phyloP scores from a whole-genome alignment of 2,888 invertebrate species.

The Pseudolycoriella hygida region DNA sequence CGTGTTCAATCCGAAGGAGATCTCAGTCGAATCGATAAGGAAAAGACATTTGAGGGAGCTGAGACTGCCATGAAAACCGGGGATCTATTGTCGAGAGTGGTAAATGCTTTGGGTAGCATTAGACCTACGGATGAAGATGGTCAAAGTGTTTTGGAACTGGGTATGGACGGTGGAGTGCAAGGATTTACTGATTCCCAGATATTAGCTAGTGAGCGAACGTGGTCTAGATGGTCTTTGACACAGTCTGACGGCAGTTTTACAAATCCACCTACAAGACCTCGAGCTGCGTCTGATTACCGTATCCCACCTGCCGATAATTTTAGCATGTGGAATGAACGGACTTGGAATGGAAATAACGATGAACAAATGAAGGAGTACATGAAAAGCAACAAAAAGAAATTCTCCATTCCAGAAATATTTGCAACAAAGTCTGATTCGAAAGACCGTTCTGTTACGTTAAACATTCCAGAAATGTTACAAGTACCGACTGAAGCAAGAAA shows the following conservation, averaged over 20 bases:
- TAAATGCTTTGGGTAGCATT: constrained; percentile 53
- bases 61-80: constrained; percentile 56
- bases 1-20: constrained; percentile 65
- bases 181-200: constrained; percentile 60
- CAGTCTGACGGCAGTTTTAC: constrained; percentile 30
- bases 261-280: constrained; percentile 29
- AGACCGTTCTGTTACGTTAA: not conserved
- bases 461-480: constrained; percentile 14
- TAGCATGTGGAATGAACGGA: constrained; percentile 23
- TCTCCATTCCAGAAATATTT: constrained; percentile 2
- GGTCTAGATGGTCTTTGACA: constrained; percentile 32
- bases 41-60: constrained; percentile 44
- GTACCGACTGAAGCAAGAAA: constrained; percentile 9
- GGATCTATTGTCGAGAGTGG: constrained; percentile 57
- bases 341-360: constrained; percentile 25
- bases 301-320: constrained; percentile 15
- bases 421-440: constrained; percentile 16
- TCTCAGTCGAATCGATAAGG: constrained; percentile 57
- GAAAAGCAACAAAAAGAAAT: not conserved
- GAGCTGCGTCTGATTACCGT: constrained; percentile 41
- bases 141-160: constrained; percentile 11
- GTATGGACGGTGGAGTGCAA: constrained; percentile 33
- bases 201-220: constrained; percentile 43
- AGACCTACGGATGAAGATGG: constrained; percentile 28
- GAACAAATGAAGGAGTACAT: not conserved